Conservation (phyloP, 53 echinoderm and acorn worm species). For the Luidia sarsii region DNA sequence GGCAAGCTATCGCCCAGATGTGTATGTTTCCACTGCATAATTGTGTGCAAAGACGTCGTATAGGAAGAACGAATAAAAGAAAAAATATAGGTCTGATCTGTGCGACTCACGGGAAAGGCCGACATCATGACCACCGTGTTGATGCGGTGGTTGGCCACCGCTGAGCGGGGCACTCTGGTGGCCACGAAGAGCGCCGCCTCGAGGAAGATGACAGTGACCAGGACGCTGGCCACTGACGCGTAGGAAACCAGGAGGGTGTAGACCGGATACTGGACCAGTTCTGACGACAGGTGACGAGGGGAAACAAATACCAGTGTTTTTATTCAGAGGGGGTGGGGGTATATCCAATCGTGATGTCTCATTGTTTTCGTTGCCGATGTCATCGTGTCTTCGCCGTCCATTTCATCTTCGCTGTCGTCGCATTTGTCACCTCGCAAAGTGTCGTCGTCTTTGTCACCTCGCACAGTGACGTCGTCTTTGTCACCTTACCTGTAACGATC, state of each 20-base stretch:
- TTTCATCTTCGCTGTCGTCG: no score
- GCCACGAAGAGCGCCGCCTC: conserved; percentile 38
- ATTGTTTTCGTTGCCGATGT: no score
- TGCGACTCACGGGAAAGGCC: conserved; percentile 38
- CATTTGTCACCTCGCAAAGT: no score
- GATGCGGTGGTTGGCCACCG: conserved; percentile 54
- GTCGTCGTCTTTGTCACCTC: no score
- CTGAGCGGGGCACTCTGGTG: conserved; percentile 42
- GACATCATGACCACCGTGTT: conserved; percentile 53
- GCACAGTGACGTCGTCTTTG: no score
- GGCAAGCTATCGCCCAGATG: no score
- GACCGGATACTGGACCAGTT: conserved; percentile 20
- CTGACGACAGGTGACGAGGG: conserved; percentile 11
- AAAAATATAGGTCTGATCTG: background rate
- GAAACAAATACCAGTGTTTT: background rate
- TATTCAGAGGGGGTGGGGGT: no score
- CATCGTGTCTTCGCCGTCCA: no score
- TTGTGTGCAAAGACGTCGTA: background rate
- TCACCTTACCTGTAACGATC: no score
- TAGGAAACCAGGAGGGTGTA: conserved; percentile 13
- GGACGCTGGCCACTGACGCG: background rate
- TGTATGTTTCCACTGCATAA: no score
- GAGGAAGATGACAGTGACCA: conserved; percentile 18
- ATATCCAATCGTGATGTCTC: no score
- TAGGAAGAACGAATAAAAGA: background rate